Conservation (phyloP, 2,888 invertebrate genomes). For the Drosophila robusta region DNA sequence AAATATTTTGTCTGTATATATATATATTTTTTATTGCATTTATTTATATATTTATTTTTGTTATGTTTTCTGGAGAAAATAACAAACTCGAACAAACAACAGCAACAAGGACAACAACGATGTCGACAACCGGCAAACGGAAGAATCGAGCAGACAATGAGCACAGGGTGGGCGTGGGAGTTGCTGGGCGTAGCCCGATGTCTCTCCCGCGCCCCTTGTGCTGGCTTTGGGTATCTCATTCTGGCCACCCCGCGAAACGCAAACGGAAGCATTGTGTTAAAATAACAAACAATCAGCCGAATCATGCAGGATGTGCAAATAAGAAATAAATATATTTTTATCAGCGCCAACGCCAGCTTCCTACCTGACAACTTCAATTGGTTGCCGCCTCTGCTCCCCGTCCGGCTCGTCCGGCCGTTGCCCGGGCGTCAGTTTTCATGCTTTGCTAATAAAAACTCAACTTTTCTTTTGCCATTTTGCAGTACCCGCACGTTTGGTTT, state of each 20-base stretch:
- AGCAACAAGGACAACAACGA: slow-evolving; percentile 49
- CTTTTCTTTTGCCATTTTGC: slow-evolving; percentile 76
- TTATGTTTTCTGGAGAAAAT: slow-evolving; percentile 22
- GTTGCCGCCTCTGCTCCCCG: not conserved
- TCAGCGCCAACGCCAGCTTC: slow-evolving; percentile 46
- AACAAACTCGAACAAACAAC: slow-evolving; percentile 44
- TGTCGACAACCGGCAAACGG: slow-evolving; percentile 68
- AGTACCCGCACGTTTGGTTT: slow-evolving; percentile 89
- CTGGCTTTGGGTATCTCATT: slow-evolving; percentile 15
- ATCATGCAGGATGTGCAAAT: slow-evolving; percentile 80
- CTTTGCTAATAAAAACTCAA: slow-evolving; percentile 53
- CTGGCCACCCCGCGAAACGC: slow-evolving; percentile 43
- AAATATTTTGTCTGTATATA: slow-evolving; percentile 47
- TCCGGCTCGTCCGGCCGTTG: not conserved
- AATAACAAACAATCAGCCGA: slow-evolving; percentile 80
- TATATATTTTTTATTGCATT: not conserved
- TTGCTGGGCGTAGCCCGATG: not conserved
- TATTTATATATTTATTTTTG: slow-evolving; percentile 6
- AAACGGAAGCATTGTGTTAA: slow-evolving; percentile 78
- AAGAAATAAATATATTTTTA: slow-evolving; percentile 80
- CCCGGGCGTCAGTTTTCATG: slow-evolving; percentile 23
- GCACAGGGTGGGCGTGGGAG: slow-evolving; percentile 9
- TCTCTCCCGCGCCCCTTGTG: not conserved
- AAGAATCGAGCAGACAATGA: slow-evolving; percentile 59
- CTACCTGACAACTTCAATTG: slow-evolving; percentile 66